Base-by-base conservation (phyloP, 2,797 vertebrate genomes). In the Macroramphosus scolopax region DNA sequence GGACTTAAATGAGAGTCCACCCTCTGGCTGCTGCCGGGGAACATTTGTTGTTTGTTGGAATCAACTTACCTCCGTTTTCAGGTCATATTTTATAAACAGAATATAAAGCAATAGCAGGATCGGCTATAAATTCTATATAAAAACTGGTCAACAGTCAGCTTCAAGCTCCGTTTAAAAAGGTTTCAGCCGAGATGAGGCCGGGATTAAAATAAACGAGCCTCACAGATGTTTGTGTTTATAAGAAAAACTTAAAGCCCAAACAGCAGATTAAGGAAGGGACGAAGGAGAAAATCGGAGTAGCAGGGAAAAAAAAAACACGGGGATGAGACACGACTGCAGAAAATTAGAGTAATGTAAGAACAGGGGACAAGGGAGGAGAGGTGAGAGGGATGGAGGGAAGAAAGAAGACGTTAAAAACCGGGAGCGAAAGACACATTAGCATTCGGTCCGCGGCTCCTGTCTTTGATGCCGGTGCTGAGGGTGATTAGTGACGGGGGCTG, bases 401-500 rank as follows among this genome's bases (percentile, higher is more conserved):
- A 60, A 35, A 36, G 20, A 57, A 52, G 39, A 40, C 15, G 25
- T 50, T 54, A 35, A 51, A 42, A 37, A 45, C 13, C 16, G 18
- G 37, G 41, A 33, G 53, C 7, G 44, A 73, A 24, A 69, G 63
- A 49, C 60, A 25, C 60, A 83, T 82, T 68, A 77, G 30, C 57
- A 86, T 84, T 86, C 79, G 37, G 73, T 66, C 78, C 48, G 30
- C 54, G 22, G 51, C 75, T 72, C 43, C 12, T 22, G 46, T 67
- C 70, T 49, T 58, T 69, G 64, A 63, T 48, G 53, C 67, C 34
- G 53, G 63, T n/a, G n/a, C 69, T 71, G 60, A 52, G 71, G 72
- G 63, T 80, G 75, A 85, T 83, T 82, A 29, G 75, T 85, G 82
- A 85, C 78, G 81, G 75, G 72, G 49, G 51, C 73, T 66, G 67